Evolutionary conservation across 1,140 invertebrate species (phyloP).

Genomic region (Solenopsis invicta): DNA sequence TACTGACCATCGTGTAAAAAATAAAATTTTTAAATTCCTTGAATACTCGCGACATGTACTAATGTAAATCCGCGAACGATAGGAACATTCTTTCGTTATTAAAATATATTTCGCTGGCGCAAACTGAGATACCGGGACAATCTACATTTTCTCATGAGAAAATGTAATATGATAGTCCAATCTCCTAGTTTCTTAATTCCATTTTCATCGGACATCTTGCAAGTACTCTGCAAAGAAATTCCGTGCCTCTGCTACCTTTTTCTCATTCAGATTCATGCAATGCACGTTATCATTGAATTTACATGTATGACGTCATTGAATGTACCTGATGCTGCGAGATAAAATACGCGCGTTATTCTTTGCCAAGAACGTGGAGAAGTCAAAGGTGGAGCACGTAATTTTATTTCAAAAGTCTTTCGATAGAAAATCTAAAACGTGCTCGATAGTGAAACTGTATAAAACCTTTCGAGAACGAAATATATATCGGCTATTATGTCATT

Average conservation of each 20-base stretch:
- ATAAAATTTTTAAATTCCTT: slow-evolving; percentile 35
- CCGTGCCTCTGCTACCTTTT: background rate
- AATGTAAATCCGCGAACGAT: slow-evolving; percentile 70
- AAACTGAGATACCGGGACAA: slow-evolving; percentile 33
- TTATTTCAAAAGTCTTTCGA: slow-evolving; percentile 40
- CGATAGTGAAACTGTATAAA: background rate
- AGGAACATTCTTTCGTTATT: slow-evolving; percentile 61
- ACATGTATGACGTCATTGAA: slow-evolving; percentile 19
- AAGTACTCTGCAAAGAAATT: slow-evolving; percentile 27
- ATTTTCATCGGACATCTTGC: slow-evolving; percentile 53
- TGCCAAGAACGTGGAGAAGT: slow-evolving; percentile 3
- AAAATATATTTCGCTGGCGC: slow-evolving; percentile 58
- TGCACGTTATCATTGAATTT: slow-evolving; percentile 35
- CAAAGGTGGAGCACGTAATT: slow-evolving; percentile 26
- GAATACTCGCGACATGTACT: slow-evolving; percentile 38
- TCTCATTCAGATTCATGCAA: slow-evolving; percentile 33
- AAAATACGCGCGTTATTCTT: slow-evolving; percentile 52
- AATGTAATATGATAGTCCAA: slow-evolving; percentile 60
- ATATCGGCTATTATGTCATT: background rate
- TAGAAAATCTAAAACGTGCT: slow-evolving; percentile 20
- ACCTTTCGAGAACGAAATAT: background rate
- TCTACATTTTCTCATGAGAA: slow-evolving; percentile 3
- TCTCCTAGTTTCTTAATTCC: slow-evolving; percentile 70
- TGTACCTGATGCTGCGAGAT: slow-evolving; percentile 39
- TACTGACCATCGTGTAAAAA: slow-evolving; percentile 64